These are phyloP conservation scores for Cyclophora albipunctata DNA, from an alignment of 2,888 invertebrate genomes.

Conservation along the genomic window DNA sequence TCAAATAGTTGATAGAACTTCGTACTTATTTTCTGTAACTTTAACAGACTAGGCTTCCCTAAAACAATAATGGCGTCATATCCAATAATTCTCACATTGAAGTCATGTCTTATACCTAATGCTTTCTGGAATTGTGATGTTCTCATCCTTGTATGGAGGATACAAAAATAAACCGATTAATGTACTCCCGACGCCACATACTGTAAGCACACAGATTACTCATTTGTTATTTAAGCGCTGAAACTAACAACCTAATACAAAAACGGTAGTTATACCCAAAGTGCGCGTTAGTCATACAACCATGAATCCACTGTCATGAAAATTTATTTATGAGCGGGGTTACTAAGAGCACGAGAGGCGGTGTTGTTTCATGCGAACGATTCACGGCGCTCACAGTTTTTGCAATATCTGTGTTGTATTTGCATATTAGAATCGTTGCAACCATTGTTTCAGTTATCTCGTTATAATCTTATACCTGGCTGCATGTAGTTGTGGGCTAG, in stretches of 20 bases:
- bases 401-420: slow-evolving; percentile 48
- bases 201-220: slow-evolving; percentile 27
- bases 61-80: too few relatives aligned
- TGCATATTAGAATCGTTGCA: slow-evolving; percentile 51
- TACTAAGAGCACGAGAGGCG: slow-evolving; percentile 44
- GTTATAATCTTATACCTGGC: slow-evolving; percentile 56
- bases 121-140: too few relatives aligned
- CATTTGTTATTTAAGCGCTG: slow-evolving; percentile 34
- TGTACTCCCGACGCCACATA: too few relatives aligned
- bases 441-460: slow-evolving; percentile 67
- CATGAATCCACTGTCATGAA: slow-evolving; percentile 50
- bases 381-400: slow-evolving; percentile 33
- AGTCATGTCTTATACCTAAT: too few relatives aligned
- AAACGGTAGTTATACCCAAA: slow-evolving; percentile 24
- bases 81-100: too few relatives aligned
- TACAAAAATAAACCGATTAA: too few relatives aligned
- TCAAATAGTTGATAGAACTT: too few relatives aligned
- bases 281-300: slow-evolving; percentile 42
- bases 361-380: slow-evolving; percentile 36
- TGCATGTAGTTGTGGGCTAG: slow-evolving; percentile 41
- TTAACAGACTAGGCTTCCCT: too few relatives aligned
- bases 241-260: slow-evolving; percentile 30
- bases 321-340: slow-evolving; percentile 41
- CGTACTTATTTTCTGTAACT: too few relatives aligned
- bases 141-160: too few relatives aligned